Conservation (phyloP, 2,888 invertebrate genomes). For the Villa cingulata region DNA sequence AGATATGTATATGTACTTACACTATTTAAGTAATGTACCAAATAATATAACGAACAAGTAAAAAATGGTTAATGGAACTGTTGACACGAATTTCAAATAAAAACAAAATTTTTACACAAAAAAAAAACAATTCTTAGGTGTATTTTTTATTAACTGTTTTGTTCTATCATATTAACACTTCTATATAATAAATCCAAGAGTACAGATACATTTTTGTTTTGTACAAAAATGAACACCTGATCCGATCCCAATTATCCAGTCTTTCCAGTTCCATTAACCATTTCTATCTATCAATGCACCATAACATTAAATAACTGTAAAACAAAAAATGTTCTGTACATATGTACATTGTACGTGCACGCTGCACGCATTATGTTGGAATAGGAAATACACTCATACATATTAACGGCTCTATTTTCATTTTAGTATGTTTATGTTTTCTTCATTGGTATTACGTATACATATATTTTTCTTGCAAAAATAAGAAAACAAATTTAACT, state of each 20-base stretch:
- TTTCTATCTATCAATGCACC: conserved; percentile 8
- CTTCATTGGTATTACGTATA: too few species aligned
- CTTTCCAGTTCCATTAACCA: conserved; percentile 6
- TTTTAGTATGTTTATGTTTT: too few species aligned
- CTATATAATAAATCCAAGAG: too few species aligned
- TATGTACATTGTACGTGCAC: not conserved
- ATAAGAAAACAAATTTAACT: too few species aligned
- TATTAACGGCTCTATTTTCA: too few species aligned
- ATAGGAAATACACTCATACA: too few species aligned
- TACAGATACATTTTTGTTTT: too few species aligned
- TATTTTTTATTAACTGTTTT: conserved; percentile 1
- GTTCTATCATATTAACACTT: not conserved
- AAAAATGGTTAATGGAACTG: conserved; percentile 7
- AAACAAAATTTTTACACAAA: conserved; percentile 1
- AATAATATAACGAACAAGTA: too few species aligned
- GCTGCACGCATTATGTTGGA: too few species aligned
- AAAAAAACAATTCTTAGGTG: not conserved
- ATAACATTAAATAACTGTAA: conserved; percentile 15
- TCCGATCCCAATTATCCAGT: not conserved
- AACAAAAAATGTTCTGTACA: conserved; percentile 6
- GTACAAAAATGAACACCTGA: not conserved
- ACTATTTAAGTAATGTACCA: too few species aligned
- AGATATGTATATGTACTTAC: too few species aligned
- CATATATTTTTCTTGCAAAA: too few species aligned
- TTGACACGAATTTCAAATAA: conserved; percentile 3